Evolutionary conservation across 1,140 invertebrate genomes (phyloP).

Genomic region (Samia ricini): DNA sequence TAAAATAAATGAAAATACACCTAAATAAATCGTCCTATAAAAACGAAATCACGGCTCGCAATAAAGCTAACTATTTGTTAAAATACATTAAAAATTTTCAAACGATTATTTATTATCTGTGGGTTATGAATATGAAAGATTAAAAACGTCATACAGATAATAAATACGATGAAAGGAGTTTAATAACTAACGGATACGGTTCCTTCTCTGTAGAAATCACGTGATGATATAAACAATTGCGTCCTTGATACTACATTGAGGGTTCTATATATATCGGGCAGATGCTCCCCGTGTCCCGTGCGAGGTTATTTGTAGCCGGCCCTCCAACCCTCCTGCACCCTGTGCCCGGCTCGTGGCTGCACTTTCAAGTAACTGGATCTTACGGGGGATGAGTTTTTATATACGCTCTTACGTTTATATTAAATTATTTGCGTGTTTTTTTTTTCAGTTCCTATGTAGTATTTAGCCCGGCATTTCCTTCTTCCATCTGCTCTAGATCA

Average conservation of each 20-base stretch:
- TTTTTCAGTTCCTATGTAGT: background rate
- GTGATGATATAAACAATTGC: conserved; percentile 49
- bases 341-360: conserved; percentile 3
- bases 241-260: conserved; percentile 75
- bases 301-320: conserved; percentile 50
- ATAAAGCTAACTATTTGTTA: too few species aligned
- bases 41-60: too few species aligned
- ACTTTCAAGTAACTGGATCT: conserved; percentile 7
- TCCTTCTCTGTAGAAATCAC: background rate
- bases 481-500: too few species aligned
- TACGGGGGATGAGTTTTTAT: conserved; percentile 2
- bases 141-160: background rate
- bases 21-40: too few species aligned
- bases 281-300: conserved; percentile 61
- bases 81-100: too few species aligned
- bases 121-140: background rate
- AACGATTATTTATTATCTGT: too few species aligned
- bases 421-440: background rate
- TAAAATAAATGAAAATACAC: too few species aligned
- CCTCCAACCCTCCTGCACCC: conserved; percentile 35
- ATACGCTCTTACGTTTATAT: conserved; percentile 1
- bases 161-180: background rate
- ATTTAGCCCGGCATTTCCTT: too few species aligned
- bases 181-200: background rate
- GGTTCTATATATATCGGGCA: conserved; percentile 65